Evolutionary conservation across 1,140 invertebrate genomes (phyloP).

Genomic region (Melanaphis sacchari): DNA sequence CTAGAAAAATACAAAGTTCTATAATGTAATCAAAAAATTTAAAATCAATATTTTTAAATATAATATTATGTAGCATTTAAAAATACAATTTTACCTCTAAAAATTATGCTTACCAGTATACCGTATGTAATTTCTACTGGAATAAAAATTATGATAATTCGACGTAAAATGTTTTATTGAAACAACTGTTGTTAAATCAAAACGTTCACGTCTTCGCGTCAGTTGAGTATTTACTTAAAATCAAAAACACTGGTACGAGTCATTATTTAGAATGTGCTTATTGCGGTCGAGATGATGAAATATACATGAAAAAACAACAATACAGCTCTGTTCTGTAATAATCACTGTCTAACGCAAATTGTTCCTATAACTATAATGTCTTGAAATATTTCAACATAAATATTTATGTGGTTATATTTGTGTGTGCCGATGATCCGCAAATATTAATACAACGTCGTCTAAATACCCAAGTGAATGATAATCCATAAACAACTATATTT

Average conservation of each 20-base stretch:
- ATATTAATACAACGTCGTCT: neutral
- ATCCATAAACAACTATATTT: neutral
- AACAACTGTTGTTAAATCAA: neutral
- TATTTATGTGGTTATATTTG: neutral
- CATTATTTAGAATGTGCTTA: slow-evolving; percentile 5
- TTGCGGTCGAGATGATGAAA: neutral
- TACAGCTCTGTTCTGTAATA: neutral
- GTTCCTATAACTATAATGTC: neutral
- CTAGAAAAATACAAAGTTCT: neutral
- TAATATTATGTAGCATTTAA: neutral
- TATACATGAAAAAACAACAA: neutral
- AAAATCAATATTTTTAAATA: neutral
- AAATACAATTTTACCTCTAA: neutral
- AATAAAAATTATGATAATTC: too few species aligned
- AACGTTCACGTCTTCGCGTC: neutral
- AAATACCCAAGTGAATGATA: neutral
- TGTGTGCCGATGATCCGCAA: neutral
- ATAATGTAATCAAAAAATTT: neutral
- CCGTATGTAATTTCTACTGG: too few species aligned
- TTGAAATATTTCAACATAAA: neutral
- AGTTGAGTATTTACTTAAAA: neutral
- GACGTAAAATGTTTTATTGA: neutral
- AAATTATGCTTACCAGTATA: too few species aligned
- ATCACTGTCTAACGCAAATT: neutral
- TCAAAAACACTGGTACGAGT: neutral